Base-by-base conservation (phyloP, 1,140 invertebrate species). In the Caenorhabditis tropicalis region DNA sequence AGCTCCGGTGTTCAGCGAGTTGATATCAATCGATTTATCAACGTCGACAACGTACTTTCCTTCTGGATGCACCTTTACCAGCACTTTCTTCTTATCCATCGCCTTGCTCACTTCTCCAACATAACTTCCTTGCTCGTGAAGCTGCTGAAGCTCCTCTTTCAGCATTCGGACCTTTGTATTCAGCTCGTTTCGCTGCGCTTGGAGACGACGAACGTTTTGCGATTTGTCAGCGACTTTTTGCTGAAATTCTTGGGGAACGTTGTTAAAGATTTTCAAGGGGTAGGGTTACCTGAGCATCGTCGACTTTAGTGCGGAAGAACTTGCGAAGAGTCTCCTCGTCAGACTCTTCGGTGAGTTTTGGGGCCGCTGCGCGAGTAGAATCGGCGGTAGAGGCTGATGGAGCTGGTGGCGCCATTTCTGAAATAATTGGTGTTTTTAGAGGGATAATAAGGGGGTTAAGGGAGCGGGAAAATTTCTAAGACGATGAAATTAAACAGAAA, bases 31-130 rank as follows among this genome's bases (percentile, higher is more conserved):
- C 91, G 98, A 99, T 91, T 99, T 99, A 91, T 99, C 98, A 86
- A 99, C 93, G 92, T 99, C 98, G 24, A 99, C 98, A 1, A 99
- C 98, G 93, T 99, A 99, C 93, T 99, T 99, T 81, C 98, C 98
- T 93, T 99, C 98, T 2, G 98, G 98, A 92, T 99, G 98, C 15
- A 99, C 97, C 93, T 99, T 99, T 0, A 99, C 98, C 0, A 99
- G 92, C 2, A 99, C 98, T 92, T 99, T 99, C 92, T 99, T 99
- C 92, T 99, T 99, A 91, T 99, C 98, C 97, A 99, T 99, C 0
- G 96, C 96, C 91, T 99, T 99, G 0, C 99, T 96, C 36, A 99
- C 98, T 93, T 99, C 98, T 15, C 98, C 98, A 6, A 99, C 98
- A 92, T 99, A 99, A 15, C 96, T 98, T 12, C 98, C 98, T 93